Evolutionary conservation across 30 jellyfish, hydroid and myxozoan species (phyloP).

Genomic region (Sanderia malayensis): DNA sequence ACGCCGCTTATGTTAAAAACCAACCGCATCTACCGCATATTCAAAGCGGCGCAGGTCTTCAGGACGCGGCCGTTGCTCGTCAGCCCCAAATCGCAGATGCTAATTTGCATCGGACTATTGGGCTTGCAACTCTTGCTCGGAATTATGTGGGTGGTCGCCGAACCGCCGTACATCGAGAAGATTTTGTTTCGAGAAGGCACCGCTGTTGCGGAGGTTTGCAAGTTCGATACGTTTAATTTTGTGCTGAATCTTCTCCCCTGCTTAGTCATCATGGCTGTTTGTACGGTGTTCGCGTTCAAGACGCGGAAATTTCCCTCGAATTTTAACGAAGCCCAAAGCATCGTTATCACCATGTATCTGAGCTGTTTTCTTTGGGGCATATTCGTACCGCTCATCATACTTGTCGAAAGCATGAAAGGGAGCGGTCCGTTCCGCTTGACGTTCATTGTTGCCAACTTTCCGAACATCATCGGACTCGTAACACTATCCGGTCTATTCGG

Average conservation of each 20-base stretch:
- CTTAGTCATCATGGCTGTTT: slow-evolving; percentile 70
- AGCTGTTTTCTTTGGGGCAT: slow-evolving; percentile 80
- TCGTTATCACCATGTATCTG: slow-evolving; percentile 89
- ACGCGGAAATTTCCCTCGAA: slow-evolving; percentile 91
- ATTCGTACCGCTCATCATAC: slow-evolving; percentile 45
- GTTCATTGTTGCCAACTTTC: slow-evolving; percentile 49
- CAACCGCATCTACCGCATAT: slow-evolving; percentile 85
- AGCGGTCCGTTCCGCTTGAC: slow-evolving; percentile 20
- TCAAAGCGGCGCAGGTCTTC: slow-evolving; percentile 61
- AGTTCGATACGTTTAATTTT: slow-evolving; percentile 46
- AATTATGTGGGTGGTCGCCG: slow-evolving; percentile 80
- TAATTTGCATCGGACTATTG: slow-evolving; percentile 67
- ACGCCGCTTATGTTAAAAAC: slow-evolving; percentile 89
- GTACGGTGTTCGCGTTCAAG: slow-evolving; percentile 91
- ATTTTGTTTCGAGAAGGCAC: slow-evolving; percentile 16
- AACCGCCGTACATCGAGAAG: slow-evolving; percentile 68
- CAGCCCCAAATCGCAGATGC: slow-evolving; percentile 79
- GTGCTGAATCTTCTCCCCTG: slow-evolving; percentile 70
- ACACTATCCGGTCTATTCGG: slow-evolving; percentile 85
- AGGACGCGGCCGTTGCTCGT: slow-evolving; percentile 60
- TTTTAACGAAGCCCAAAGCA: slow-evolving; percentile 86
- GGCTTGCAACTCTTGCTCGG: slow-evolving; percentile 76
- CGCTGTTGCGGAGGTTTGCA: slow-evolving; percentile 63
- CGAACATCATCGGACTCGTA: slow-evolving; percentile 57
- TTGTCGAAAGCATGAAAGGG: slow-evolving; percentile 29